Evolutionary conservation across 2,113 vertebrate genomes (phyloP), one percentile per base, ranked within the genome.

Genomic region (Lepus timidus): DNA sequence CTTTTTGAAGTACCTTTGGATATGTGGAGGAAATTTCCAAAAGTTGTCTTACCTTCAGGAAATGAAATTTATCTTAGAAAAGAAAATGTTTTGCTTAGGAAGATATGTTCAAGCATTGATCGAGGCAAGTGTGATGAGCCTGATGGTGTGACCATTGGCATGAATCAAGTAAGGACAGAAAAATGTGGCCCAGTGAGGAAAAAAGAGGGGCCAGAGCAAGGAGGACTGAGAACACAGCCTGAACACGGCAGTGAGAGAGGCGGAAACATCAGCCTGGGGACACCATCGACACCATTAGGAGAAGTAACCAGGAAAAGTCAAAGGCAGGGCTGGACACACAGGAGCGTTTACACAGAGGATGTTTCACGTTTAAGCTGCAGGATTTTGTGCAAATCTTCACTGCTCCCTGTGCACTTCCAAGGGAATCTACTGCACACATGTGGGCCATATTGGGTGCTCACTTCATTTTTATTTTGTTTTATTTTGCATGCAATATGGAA

Each of bases 161-260:
- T 10, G 4, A 84, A 84, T 4, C 27, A 49, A 25, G 13, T 29
- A 51, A 73, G 31, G 49, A 9, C 11, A 58, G 22, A 25, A 89
- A 25, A n/a, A 0, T 19, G 22, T 86, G 22, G 13, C 22, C 75
- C 67, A 71, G 4, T 6, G 17, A 39, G 16, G 16, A 10, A 62
- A 1, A 22, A 3, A 71, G 3, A 61, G 68, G 88, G 10, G n/a
- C 1, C 71, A 29, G 22, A 55, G n/a, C 0, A 1, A 6, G 0
- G 4, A 36, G 55, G 4, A 1, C 10, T 20, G 4, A 87, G 25
- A 36, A 33, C 10, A 8, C 36, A 75, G 22, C 49, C 4, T 61
- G 17, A 36, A 11, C 12, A 3, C 1, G 1, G 14, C 11, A 13
- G 19, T 23, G 9, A 39, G 17, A 74, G 51, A 19, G 11, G 9